Percentiles rank a stretch among this genome's conserved stretches.
Conservation (phyloP, 2,113 vertebrate species). For the Megalops atlanticus region DNA sequence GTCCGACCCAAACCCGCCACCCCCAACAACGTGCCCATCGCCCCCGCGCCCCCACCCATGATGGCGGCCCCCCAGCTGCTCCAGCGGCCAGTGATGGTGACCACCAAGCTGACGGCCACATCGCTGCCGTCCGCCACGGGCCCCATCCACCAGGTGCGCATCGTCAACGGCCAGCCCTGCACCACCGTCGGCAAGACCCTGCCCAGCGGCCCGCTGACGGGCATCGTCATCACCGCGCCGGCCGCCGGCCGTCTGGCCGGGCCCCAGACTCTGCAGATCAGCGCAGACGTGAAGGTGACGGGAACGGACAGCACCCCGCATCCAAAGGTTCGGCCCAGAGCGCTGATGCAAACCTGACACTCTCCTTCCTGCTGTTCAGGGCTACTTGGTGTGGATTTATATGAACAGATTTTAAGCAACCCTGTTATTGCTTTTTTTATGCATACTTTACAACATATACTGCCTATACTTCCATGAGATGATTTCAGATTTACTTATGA, state of each 20-base stretch:
- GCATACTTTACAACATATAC: too few relatives aligned
- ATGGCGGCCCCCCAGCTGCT: slow-evolving; percentile 84
- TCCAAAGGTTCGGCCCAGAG: too few relatives aligned
- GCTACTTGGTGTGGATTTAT: too few relatives aligned
- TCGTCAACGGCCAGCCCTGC: slow-evolving; percentile 82
- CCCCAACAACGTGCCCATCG: slow-evolving; percentile 81
- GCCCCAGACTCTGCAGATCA: slow-evolving; percentile 80
- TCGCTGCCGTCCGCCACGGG: slow-evolving; percentile 81
- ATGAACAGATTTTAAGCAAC: too few relatives aligned
- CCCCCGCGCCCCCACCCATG: slow-evolving; percentile 80
- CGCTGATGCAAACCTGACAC: too few relatives aligned
- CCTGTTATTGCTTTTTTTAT: too few relatives aligned
- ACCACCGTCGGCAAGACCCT: slow-evolving; percentile 83
- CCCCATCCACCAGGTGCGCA: slow-evolving; percentile 85
- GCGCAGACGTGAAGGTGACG: slow-evolving; percentile 82
- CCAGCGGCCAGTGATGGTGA: slow-evolving; percentile 86
- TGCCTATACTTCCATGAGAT: too few relatives aligned
- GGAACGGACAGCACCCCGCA: too few relatives aligned
- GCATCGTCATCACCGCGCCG: slow-evolving; percentile 81
- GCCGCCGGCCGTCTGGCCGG: slow-evolving; percentile 75
- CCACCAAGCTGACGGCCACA: slow-evolving; percentile 80
- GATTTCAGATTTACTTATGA: too few relatives aligned
- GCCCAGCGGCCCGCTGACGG: slow-evolving; percentile 82
- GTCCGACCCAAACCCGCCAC: slow-evolving; percentile 86
- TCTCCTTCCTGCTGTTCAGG: too few relatives aligned